Evolutionary conservation across 2,113 vertebrate genomes (phyloP).

Genomic region (Herpetotheres cachinnans): DNA sequence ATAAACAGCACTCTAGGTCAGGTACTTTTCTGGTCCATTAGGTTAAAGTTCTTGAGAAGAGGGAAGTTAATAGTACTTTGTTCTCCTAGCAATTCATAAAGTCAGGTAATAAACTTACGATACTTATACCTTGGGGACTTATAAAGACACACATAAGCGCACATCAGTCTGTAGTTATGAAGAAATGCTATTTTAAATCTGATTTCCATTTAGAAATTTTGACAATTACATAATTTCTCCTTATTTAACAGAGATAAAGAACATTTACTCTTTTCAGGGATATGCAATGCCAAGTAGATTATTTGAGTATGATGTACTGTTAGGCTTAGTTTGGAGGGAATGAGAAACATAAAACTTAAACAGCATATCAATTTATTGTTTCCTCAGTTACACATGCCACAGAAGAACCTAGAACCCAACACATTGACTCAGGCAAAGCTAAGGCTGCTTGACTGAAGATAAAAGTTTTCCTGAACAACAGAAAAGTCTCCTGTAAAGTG

Average conservation of each 20-base stretch:
- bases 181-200: constrained; percentile 1
- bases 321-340: background rate
- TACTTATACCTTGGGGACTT: constrained; percentile 37
- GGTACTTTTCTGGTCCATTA: constrained; percentile 49
- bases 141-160: background rate
- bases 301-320: background rate
- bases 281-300: background rate
- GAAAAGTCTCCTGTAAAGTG: background rate
- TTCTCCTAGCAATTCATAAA: constrained; percentile 60
- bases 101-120: constrained; percentile 32
- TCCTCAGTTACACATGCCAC: background rate
- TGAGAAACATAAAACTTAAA: background rate
- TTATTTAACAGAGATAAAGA: background rate
- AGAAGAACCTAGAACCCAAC: background rate
- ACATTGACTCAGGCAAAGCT: background rate
- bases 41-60: constrained; percentile 14
- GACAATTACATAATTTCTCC: background rate
- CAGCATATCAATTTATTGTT: background rate
- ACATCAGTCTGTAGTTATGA: background rate
- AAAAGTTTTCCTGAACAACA: background rate
- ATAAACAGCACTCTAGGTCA: background rate
- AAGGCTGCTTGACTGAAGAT: background rate
- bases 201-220: constrained; percentile 34
- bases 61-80: constrained; percentile 19
- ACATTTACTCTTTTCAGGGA: background rate